phyloP scores from a whole-genome alignment of 2,113 vertebrate species.

The Rattus rattus region DNA sequence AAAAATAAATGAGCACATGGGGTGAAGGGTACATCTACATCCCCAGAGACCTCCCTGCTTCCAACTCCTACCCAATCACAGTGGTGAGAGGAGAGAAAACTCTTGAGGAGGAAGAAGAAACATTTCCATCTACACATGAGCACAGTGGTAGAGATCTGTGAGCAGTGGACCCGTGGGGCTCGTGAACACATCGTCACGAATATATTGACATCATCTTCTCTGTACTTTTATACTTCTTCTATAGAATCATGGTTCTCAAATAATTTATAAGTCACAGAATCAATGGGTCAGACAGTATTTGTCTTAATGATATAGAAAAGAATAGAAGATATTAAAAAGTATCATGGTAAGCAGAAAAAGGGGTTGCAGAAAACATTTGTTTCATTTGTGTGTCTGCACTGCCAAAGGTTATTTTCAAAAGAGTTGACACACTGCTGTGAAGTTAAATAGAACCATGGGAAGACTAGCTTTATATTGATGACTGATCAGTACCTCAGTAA shows the following conservation, averaged over 20 bases:
- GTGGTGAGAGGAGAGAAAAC: too few relatives aligned
- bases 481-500: neutral
- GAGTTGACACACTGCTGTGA: neutral
- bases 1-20: neutral
- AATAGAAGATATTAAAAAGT: neutral
- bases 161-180: too few relatives aligned
- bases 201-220: neutral
- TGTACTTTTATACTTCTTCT: neutral
- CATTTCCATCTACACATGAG: too few relatives aligned
- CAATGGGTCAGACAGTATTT: neutral
- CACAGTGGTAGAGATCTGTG: accelerated
- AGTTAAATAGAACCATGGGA: constrained; percentile 13
- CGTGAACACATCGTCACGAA: neutral
- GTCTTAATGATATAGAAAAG: constrained; percentile 7
- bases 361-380: neutral
- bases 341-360: neutral
- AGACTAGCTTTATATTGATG: neutral
- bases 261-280: neutral
- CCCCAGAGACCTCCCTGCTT: neutral
- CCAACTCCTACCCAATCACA: neutral
- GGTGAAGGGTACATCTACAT: too few relatives aligned
- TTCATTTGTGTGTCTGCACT: neutral
- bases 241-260: neutral
- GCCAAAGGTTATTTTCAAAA: neutral
- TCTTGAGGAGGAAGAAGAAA: neutral